phyloP scores from a whole-genome alignment of 2,113 vertebrate genomes.

The Ginglymostoma cirratum region DNA sequence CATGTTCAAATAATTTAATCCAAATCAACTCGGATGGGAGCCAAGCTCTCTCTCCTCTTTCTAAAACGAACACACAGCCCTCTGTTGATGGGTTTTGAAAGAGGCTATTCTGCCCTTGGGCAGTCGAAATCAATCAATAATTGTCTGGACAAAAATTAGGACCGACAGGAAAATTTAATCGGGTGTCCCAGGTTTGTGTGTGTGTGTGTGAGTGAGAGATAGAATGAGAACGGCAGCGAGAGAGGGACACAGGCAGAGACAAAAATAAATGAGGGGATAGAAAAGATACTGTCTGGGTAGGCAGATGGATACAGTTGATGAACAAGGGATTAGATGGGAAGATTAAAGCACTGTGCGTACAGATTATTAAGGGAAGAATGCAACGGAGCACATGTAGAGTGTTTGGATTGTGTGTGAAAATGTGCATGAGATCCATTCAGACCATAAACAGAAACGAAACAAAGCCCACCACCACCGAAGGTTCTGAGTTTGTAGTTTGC shows the following conservation, averaged over 20 bases:
- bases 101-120: background rate
- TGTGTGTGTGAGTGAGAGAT: background rate
- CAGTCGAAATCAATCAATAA: background rate
- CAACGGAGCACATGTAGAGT: background rate
- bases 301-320: slow-evolving; percentile 13
- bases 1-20: slow-evolving; percentile 16
- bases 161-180: background rate
- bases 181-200: background rate
- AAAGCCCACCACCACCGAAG: background rate
- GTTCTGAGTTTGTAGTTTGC: background rate
- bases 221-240: background rate
- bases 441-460: background rate
- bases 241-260: background rate
- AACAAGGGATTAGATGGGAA: slow-evolving; percentile 3
- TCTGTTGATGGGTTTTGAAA: background rate
- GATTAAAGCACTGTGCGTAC: background rate
- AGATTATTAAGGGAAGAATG: background rate
- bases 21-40: background rate
- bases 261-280: background rate
- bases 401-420: background rate
- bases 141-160: too few relatives aligned
- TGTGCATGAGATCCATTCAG: background rate
- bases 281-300: background rate
- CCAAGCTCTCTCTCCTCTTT: background rate
- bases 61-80: background rate